Evolutionary conservation across 2,113 vertebrate species (phyloP), one percentile per base, ranked within the genome.

Genomic region (Paramormyrops kingsleyae): DNA sequence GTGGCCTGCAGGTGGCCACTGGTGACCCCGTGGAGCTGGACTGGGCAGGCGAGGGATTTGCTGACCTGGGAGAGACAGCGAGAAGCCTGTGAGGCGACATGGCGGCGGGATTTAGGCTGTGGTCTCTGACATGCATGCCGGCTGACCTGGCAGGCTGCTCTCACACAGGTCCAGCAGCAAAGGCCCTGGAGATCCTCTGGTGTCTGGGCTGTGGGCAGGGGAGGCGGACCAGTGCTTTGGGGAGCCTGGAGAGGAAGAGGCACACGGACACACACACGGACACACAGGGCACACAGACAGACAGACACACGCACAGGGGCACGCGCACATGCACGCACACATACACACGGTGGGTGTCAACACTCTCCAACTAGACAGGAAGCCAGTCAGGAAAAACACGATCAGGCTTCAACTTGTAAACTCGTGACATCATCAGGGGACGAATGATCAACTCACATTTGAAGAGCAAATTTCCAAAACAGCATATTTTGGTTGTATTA

Each of bases 141-240:
- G 94, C 95, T 83, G 90, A 97, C 97, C 96, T 96, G 95, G 70
- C 94, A 88, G 88, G 97, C 97, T 87, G 96, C 96, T 93, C 96
- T 94, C 88, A 97, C 35, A 89, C 95, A 96, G 92, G 97, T 93
- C 97, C 97, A 98, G 92, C 95, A 95, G 91, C 95, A 92, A 39
- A 93, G 86, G 90, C 59, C 94, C 87, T 91, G 94, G 13, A 88
- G 52, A 88, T 95, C 95, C 83, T 59, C 66, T 86, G 19, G 74
- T 77, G 9, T 90, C 89, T 92, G 12, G 66, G 62, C 2, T 50
- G 93, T 88, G 4, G 91, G 93, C 88, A 87, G 27, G 87, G 52
- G 1, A 77, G 91, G 90, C 88, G 47, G 90, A 0, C 4, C 27
- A 12, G 88, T 53, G 83, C 21, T 84, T 90, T 90, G 83, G 80